These are phyloP conservation scores for Phyllopteryx taeniolatus DNA, from an alignment of 2,113 vertebrate genomes.

Conservation along the genomic window DNA sequence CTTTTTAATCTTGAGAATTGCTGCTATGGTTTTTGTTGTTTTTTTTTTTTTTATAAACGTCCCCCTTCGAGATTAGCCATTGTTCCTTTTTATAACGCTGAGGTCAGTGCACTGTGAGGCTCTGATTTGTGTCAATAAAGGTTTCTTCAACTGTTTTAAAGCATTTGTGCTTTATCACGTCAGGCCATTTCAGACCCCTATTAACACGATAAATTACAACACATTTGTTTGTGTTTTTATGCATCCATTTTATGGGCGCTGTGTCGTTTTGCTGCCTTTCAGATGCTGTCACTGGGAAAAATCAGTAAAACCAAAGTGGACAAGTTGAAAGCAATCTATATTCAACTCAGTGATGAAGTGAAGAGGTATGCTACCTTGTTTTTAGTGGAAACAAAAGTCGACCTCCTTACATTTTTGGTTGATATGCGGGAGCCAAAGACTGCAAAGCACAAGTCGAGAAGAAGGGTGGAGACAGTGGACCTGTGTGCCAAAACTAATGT, in stretches of 20 bases:
- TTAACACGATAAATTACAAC: background rate
- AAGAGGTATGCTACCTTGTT: conserved; percentile 72
- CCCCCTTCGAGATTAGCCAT: background rate
- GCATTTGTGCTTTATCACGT: background rate
- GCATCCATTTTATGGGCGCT: background rate
- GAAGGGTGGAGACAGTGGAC: background rate
- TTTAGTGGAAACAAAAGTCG: background rate
- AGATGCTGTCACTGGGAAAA: conserved; percentile 81
- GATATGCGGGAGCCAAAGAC: background rate
- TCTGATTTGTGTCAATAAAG: conserved; percentile 13
- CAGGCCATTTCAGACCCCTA: background rate
- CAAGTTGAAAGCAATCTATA: conserved; percentile 80
- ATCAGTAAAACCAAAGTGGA: conserved; percentile 74
- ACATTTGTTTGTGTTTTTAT: background rate
- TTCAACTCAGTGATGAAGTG: conserved; percentile 74
- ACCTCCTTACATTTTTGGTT: background rate
- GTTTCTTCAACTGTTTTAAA: conserved; percentile 8
- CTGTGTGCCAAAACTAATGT: background rate
- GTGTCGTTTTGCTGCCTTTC: conserved; percentile 18
- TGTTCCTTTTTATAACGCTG: background rate
- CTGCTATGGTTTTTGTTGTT: background rate
- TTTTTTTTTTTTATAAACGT: background rate
- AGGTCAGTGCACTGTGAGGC: background rate
- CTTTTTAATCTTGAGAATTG: conserved; percentile 15
- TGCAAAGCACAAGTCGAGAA: background rate